phyloP scores from a whole-genome alignment of 2,797 vertebrate species.

The Etheostoma perlongum region DNA sequence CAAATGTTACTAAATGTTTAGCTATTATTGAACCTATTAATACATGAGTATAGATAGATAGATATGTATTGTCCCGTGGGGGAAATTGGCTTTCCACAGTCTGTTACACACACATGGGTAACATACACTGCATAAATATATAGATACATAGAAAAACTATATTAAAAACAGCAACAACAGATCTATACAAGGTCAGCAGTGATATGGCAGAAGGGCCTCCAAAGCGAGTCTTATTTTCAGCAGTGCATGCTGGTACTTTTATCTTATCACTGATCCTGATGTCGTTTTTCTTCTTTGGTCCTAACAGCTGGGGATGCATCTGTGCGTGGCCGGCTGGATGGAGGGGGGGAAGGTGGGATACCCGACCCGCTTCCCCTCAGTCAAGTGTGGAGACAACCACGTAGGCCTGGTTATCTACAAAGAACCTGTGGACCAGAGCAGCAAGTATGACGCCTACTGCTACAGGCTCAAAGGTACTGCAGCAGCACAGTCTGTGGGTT shows the following conservation, averaged over 20 bases:
- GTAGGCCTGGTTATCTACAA: conserved; percentile 92
- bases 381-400: conserved; percentile 87
- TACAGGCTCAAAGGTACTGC: conserved; percentile 88
- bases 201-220: too few species aligned
- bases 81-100: too few species aligned
- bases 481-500: neutral
- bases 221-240: neutral
- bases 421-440: conserved; percentile 82
- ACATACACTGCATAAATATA: too few species aligned
- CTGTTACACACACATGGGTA: too few species aligned
- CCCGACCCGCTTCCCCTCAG: conserved; percentile 88
- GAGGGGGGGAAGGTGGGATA: conserved; percentile 89
- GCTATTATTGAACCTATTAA: neutral
- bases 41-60: neutral
- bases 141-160: too few species aligned
- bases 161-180: too few species aligned
- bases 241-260: conserved; percentile 14
- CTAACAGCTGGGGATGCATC: conserved; percentile 92
- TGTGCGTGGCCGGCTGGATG: conserved; percentile 94
- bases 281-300: conserved; percentile 2
- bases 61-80: too few species aligned
- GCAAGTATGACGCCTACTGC: conserved; percentile 93
- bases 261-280: neutral
- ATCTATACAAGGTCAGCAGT: too few species aligned
- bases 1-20: too few species aligned